These are phyloP conservation scores for Chaenodraco wilsoni DNA, from an alignment of 2,797 vertebrate species.

Conservation along the genomic window DNA sequence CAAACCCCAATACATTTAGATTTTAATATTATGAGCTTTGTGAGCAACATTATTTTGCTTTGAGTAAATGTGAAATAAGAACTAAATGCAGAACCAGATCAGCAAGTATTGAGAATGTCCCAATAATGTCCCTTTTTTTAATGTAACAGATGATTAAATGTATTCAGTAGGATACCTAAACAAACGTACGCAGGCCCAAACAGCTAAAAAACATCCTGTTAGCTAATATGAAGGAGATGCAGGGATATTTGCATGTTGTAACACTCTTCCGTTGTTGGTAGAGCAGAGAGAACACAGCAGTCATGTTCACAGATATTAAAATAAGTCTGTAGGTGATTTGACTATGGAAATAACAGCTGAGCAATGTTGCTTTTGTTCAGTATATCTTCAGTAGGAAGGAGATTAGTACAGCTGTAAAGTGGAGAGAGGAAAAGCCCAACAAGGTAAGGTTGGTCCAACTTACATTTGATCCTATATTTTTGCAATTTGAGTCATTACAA, in stretches of 20 bases:
- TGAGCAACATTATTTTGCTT: constrained; percentile 38
- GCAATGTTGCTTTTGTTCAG: fast-evolving
- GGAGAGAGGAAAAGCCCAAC: too few relatives aligned
- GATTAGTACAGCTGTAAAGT: too few relatives aligned
- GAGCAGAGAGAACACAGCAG: background rate
- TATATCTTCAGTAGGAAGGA: too few relatives aligned
- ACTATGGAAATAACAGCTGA: background rate
- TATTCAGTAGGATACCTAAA: background rate
- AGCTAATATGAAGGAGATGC: background rate
- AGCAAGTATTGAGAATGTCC: background rate
- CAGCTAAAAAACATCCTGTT: too few relatives aligned
- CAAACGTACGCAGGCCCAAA: background rate
- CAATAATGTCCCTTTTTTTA: background rate
- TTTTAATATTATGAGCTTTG: constrained; percentile 56
- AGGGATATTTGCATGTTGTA: background rate
- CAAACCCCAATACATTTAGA: constrained; percentile 81
- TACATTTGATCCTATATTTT: too few relatives aligned
- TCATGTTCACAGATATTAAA: background rate
- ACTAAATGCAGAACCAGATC: background rate
- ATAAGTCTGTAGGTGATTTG: background rate
- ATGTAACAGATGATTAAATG: background rate
- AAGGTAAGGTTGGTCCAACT: too few relatives aligned
- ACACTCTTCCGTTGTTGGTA: background rate
- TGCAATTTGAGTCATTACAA: too few relatives aligned
- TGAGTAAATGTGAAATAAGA: constrained; percentile 14